A percentile compares a stretch with the other conserved stretches of the same genome.
These are phyloP conservation scores for Drosophila pseudotalamancana DNA, from an alignment of 2,888 invertebrate genomes.

Conservation along the genomic window DNA sequence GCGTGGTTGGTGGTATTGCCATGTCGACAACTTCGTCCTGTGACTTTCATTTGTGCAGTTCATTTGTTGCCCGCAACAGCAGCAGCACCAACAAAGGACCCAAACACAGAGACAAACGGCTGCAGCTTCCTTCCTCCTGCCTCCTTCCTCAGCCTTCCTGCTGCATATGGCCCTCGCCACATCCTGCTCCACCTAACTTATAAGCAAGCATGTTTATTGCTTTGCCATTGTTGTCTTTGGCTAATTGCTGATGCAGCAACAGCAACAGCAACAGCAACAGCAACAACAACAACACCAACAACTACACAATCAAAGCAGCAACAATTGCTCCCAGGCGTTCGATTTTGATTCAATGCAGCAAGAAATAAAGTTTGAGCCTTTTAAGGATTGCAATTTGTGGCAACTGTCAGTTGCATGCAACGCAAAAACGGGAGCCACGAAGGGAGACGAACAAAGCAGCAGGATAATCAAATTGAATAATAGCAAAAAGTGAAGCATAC, in stretches of 20 bases:
- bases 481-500: background rate
- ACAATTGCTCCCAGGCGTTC: constrained; percentile 53
- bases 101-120: constrained; percentile 3
- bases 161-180: too few species aligned
- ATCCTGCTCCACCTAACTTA: constrained; percentile 3
- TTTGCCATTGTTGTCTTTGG: constrained; percentile 50
- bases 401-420: constrained; percentile 15
- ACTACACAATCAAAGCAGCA: constrained; percentile 10
- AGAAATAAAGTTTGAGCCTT: constrained; percentile 47
- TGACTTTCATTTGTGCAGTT: constrained; percentile 63
- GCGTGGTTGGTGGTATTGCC: constrained; percentile 34
- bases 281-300: constrained; percentile 10
- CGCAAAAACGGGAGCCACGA: background rate
- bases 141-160: background rate
- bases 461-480: constrained; percentile 15
- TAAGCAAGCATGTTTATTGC: constrained; percentile 45
- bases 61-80: constrained; percentile 45
- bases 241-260: constrained; percentile 53
- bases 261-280: constrained; percentile 29
- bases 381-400: constrained; percentile 45
- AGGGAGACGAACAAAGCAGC: background rate
- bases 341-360: constrained; percentile 53
- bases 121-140: constrained; percentile 18
- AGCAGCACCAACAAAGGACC: constrained; percentile 13
- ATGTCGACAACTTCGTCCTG: constrained; percentile 62